phyloP scores from a whole-genome alignment of 2,888 invertebrate genomes.

The Camponotus fellah region DNA sequence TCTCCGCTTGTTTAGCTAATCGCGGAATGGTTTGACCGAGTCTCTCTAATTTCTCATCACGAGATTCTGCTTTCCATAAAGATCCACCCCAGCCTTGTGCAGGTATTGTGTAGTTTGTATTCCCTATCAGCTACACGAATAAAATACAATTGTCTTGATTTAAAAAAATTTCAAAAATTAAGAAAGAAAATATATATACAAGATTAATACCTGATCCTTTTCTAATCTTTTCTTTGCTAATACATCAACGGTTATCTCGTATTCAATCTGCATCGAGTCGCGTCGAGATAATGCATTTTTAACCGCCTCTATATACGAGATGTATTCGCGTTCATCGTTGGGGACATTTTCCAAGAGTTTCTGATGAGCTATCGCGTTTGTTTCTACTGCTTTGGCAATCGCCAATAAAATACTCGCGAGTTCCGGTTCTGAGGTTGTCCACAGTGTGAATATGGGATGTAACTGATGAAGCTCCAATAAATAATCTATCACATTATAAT shows the following conservation, averaged over 20 bases:
- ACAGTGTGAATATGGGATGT: conserved; percentile 89
- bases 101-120: conserved; percentile 72
- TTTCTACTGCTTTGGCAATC: conserved; percentile 87
- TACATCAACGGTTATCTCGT: conserved; percentile 89
- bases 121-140: conserved; percentile 72
- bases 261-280: conserved; percentile 89
- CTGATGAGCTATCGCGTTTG: conserved; percentile 87
- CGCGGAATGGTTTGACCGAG: conserved; percentile 86
- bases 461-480: conserved; percentile 88
- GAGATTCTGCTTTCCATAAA: conserved; percentile 88
- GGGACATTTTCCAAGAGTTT: conserved; percentile 85
- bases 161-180: not conserved
- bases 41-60: conserved; percentile 87
- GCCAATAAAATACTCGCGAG: conserved; percentile 86
- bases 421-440: conserved; percentile 88
- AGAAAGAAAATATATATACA: not conserved
- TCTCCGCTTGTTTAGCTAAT: conserved; percentile 87
- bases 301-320: conserved; percentile 90
- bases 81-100: conserved; percentile 85
- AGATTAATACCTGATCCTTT: conserved; percentile 88
- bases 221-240: conserved; percentile 88
- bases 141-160: not conserved
- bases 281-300: conserved; percentile 89
- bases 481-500: conserved; percentile 84
- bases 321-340: conserved; percentile 88